Base-by-base conservation (phyloP, 2,888 invertebrate species). In the Eristalis intricaria region DNA sequence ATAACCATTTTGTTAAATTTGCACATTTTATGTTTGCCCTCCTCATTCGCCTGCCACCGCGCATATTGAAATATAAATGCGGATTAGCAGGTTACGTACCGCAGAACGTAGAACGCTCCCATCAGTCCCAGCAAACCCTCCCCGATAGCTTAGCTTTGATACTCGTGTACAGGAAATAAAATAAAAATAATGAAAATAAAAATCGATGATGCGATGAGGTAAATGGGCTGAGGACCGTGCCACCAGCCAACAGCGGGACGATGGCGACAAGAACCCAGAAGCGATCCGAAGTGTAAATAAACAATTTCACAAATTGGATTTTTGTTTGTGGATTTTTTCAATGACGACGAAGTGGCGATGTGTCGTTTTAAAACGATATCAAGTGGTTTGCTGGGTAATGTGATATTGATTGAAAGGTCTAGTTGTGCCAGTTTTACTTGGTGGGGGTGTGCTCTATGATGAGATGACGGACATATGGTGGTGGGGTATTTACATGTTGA, bases 291-390 rank as follows among this genome's bases (percentile, higher is more conserved):
- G 82, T 70, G 76, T 61, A 76, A 82, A 82, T 70, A 82, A 82
- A 82, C 76, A 82, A 76, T 82, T 82, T 76, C 43, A 65, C 65
- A 70, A 84, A 78, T 84, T 84, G 78, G 74, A 74, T 74, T 78
- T 74, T 84, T 84, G 69, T 74, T 84, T 82, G 76, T 71, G 63
- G 68, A 64, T 63, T 75, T 58, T 75, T 68, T 32, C 43, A 58
- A 64, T 56, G 43, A 35, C 35, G 35, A 61, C 22, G 60, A 40
- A 29, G 29, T 61, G 43, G 32, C 19, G 69, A 70, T 58, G 75
- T 58, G 81, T 35, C 40, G 70, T 66, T 60, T 35, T 66, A 70
- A 66, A 60, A 81, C 65, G 29, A 60, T 22, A 70, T 66, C 60
- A 71, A 78, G 61, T 63, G 65, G 26, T 29, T 23, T 43, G 60